Base-by-base conservation (phyloP, 2,113 vertebrate species). In the Athene noctua region DNA sequence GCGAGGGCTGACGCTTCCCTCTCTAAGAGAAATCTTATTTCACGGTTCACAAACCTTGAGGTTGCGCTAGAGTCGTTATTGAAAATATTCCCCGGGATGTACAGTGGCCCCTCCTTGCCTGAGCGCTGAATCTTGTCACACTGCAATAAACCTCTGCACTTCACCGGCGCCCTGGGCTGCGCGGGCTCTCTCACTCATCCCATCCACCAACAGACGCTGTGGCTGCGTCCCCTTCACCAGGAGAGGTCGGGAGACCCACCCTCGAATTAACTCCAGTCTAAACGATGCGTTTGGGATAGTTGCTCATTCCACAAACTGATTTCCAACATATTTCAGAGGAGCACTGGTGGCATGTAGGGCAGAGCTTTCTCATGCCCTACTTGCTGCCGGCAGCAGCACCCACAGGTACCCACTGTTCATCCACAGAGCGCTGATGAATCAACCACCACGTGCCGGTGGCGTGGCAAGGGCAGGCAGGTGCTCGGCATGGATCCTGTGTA, bases 1-100 rank as follows among this genome's bases (percentile, higher is more conserved):
- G 74, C 55, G 83, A 92, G 32, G 80, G 80, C 51, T 93, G 89
- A 92, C 8, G 20, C 58, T 80, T 97, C 92, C 88, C 85, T 93
- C 78, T 96, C 96, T 74, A 96, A 94, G 97, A 96, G 91, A 98
- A 98, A 97, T 95, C 93, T 95, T 95, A 97, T 97, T 98, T 98
- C 96, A 97, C 36, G 83, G 91, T 90, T 95, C 88, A 97, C 73
- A 95, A 95, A 96, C 86, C 97, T 85, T 40, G 92, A 80, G 65
- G 65, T 55, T 95, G 59, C 6, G 14, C 57, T 59, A 57, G 79
- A 91, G 74, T 82, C 8, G 1, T 26, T 3, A 1, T 91, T 78
- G 86, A 94, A 94, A 91, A 88, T 62, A 65, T 70, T 96, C 68
- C 80, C 81, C 0, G 9, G 88, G 80, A 80, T 57, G 78, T 44